These are phyloP conservation scores for Ctenicera cuprea DNA, from an alignment of 2,888 invertebrate species.

Conservation along the genomic window DNA sequence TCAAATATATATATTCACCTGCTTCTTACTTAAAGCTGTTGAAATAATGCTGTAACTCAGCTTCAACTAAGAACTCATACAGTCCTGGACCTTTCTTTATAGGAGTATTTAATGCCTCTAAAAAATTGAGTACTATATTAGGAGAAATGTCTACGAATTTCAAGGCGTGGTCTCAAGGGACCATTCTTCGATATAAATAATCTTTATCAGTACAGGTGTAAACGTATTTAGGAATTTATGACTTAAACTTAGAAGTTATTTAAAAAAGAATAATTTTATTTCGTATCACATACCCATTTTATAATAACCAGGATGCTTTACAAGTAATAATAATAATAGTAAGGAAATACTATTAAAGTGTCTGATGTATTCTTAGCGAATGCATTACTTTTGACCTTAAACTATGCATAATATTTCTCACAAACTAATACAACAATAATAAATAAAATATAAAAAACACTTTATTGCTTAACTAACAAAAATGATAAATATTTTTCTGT, in stretches of 20 bases:
- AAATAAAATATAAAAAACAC: conserved; percentile 48
- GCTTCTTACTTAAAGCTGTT: conserved; percentile 80
- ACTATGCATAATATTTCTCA: conserved; percentile 31
- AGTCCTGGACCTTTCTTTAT: conserved; percentile 79
- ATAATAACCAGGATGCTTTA: not conserved
- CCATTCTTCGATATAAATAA: not conserved
- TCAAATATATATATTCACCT: conserved; percentile 43
- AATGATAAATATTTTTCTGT: conserved; percentile 38
- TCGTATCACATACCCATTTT: conserved; percentile 19
- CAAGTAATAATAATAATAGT: not conserved
- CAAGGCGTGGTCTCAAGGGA: conserved; percentile 38
- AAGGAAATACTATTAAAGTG: conserved; percentile 3
- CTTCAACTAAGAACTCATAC: conserved; percentile 94
- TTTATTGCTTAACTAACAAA: conserved; percentile 51
- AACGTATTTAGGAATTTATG: not conserved
- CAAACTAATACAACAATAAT: conserved; percentile 35
- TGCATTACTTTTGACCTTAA: conserved; percentile 29
- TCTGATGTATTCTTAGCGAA: not conserved
- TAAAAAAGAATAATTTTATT: not conserved
- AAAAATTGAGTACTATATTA: conserved; percentile 10
- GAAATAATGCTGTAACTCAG: conserved; percentile 95
- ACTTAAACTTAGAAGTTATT: not conserved
- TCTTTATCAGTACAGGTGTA: too few species aligned
- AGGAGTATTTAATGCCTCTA: conserved; percentile 63
- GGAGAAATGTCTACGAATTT: not conserved